These are phyloP conservation scores for Drosophila gaucha DNA, from an alignment of 2,888 invertebrate species.

Conservation along the genomic window DNA sequence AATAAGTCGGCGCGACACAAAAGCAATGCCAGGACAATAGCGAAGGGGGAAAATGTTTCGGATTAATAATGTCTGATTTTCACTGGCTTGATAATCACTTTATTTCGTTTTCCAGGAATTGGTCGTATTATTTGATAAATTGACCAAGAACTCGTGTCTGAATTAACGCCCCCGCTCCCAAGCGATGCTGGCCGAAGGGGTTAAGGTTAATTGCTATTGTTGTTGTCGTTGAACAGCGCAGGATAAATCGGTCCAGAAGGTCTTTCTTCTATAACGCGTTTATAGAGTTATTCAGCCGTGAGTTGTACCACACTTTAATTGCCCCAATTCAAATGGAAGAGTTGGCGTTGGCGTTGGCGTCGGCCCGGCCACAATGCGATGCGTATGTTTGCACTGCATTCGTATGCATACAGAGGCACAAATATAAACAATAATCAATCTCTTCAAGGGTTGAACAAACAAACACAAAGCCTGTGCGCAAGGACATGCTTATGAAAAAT, in stretches of 20 bases:
- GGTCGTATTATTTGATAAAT: conserved; percentile 74
- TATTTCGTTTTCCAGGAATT: conserved; percentile 70
- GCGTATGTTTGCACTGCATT: conserved; percentile 72
- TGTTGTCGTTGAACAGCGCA: conserved; percentile 16
- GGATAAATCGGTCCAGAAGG: conserved; percentile 36
- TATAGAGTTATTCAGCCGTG: conserved; percentile 61
- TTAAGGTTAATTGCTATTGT: conserved; percentile 69
- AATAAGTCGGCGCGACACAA: conserved; percentile 29
- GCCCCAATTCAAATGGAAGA: conserved; percentile 76
- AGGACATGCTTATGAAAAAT: conserved; percentile 72
- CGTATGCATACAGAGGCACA: conserved; percentile 57
- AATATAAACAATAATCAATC: conserved; percentile 83
- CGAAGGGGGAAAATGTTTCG: conserved; percentile 12
- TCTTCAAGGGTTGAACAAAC: conserved; percentile 80
- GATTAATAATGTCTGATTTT: conserved; percentile 13
- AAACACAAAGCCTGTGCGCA: conserved; percentile 65
- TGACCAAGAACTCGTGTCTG: conserved; percentile 75
- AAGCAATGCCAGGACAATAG: conserved; percentile 17
- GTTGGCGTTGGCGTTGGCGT: conserved; percentile 33
- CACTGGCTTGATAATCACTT: conserved; percentile 59
- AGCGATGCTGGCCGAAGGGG: conserved; percentile 59
- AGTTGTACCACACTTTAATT: conserved; percentile 74
- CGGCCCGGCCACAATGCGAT: conserved; percentile 33
- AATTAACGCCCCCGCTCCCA: conserved; percentile 75
- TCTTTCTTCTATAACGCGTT: conserved; percentile 66